A percentile compares a stretch with the other conserved stretches of the same genome.
phyloP scores from a whole-genome alignment of 2,888 invertebrate species.

The Phyto melanocephala region DNA sequence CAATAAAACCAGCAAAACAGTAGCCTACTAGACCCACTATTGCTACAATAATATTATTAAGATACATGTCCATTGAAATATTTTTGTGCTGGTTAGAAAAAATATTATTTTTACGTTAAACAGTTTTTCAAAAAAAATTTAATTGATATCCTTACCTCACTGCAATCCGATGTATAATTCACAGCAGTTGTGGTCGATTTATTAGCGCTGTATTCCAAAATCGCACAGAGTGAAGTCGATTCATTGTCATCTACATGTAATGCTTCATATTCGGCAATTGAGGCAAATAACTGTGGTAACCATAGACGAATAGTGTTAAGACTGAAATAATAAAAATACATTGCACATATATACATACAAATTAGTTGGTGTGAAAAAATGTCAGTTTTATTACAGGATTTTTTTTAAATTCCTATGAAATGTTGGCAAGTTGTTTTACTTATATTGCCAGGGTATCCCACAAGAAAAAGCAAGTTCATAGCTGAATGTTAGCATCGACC shows the following conservation, averaged over 20 bases:
- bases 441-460: too few relatives aligned
- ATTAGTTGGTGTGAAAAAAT: too few relatives aligned
- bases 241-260: conserved; percentile 68
- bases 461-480: too few relatives aligned
- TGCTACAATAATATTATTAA: conserved; percentile 85
- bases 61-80: conserved; percentile 82
- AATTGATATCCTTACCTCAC: conserved; percentile 70
- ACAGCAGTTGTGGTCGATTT: conserved; percentile 70
- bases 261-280: conserved; percentile 81
- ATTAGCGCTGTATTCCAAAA: conserved; percentile 76
- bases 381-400: too few relatives aligned
- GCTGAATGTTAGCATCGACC: too few relatives aligned
- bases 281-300: conserved; percentile 91
- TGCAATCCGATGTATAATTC: conserved; percentile 70
- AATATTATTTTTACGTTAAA: background rate
- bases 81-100: conserved; percentile 74
- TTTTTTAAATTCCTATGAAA: too few relatives aligned
- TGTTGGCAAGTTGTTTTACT: too few relatives aligned
- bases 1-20: conserved; percentile 81
- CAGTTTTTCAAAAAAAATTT: background rate
- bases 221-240: conserved; percentile 73
- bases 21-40: conserved; percentile 83
- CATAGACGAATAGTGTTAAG: conserved; percentile 90
- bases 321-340: conserved; percentile 76
- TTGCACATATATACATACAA: too few relatives aligned